Percentiles rank a stretch among this genome's conserved stretches.
These are phyloP conservation scores for Adela reaumurella DNA, from an alignment of 2,888 invertebrate species.

Conservation along the genomic window DNA sequence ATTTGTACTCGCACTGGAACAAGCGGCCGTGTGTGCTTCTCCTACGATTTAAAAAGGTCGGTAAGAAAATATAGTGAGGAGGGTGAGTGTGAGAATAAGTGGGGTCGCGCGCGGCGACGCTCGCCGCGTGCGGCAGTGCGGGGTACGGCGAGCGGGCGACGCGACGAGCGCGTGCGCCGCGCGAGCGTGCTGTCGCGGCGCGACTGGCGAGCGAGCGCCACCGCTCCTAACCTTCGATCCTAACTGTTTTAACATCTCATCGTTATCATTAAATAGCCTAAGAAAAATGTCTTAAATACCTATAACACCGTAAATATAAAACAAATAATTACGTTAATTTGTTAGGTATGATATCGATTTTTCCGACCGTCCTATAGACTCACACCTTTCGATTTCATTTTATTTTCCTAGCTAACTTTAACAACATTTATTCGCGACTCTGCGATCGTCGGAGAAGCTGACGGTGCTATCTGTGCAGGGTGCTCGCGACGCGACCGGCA, in stretches of 20 bases:
- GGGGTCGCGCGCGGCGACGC: constrained; percentile 29
- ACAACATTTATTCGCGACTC: constrained; percentile 51
- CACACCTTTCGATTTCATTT: constrained; percentile 55
- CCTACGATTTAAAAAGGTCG: constrained; percentile 48
- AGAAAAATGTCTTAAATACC: constrained; percentile 57
- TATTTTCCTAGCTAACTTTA: constrained; percentile 55
- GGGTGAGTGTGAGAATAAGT: constrained; percentile 45
- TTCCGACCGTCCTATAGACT: constrained; percentile 51
- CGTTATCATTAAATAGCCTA: constrained; percentile 56
- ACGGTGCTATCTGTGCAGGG: constrained; percentile 7
- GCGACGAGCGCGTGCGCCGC: constrained; percentile 21
- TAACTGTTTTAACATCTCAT: constrained; percentile 51
- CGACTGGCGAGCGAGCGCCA: constrained; percentile 16
- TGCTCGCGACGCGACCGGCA: constrained; percentile 8
- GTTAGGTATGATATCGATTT: constrained; percentile 55
- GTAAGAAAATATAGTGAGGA: constrained; percentile 55
- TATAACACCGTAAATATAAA: constrained; percentile 58
- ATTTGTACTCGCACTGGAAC: constrained; percentile 49
- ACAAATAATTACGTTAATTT: constrained; percentile 56
- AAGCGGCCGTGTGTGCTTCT: constrained; percentile 52
- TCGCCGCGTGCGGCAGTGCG: constrained; percentile 11
- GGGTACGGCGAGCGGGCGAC: constrained; percentile 19
- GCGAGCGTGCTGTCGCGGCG: constrained; percentile 13
- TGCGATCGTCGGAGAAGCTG: constrained; percentile 24
- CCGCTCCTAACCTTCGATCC: constrained; percentile 13